Conservation (phyloP, 1,140 invertebrate genomes). For the Scaptomyza montana region DNA sequence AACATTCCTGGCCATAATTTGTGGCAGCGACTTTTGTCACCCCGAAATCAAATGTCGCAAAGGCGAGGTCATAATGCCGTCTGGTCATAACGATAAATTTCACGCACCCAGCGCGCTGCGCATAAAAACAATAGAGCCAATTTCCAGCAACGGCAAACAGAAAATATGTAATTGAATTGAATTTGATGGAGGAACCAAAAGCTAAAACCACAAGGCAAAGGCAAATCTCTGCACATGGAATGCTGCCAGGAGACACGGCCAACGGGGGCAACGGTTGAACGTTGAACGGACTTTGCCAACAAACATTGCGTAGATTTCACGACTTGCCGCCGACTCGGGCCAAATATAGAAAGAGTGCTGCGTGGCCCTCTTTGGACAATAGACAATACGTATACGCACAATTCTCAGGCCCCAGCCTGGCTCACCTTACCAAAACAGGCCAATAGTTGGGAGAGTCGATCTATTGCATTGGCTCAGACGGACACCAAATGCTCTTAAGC, state of each 20-base stretch:
- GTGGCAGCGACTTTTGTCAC: slow-evolving; percentile 58
- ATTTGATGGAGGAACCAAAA: slow-evolving; percentile 58
- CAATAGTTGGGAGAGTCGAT: slow-evolving; percentile 44
- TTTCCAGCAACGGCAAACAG: slow-evolving; percentile 34
- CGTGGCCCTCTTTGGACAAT: slow-evolving; percentile 64
- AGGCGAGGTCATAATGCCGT: slow-evolving; percentile 68
- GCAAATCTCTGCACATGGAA: slow-evolving; percentile 69
- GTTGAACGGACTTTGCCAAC: slow-evolving; percentile 44
- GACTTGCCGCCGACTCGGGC: slow-evolving; percentile 26
- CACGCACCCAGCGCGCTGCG: slow-evolving; percentile 57
- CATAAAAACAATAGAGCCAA: slow-evolving; percentile 69
- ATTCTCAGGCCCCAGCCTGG: slow-evolving; percentile 46
- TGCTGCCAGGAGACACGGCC: slow-evolving; percentile 25
- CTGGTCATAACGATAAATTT: slow-evolving; percentile 77
- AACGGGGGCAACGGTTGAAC: slow-evolving; percentile 25
- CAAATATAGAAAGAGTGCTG: slow-evolving; percentile 46
- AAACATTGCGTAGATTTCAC: slow-evolving; percentile 64
- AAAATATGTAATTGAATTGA: slow-evolving; percentile 69
- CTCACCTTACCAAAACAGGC: slow-evolving; percentile 47
- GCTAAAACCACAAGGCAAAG: slow-evolving; percentile 37
- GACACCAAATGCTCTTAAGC: background rate
- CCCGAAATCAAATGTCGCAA: slow-evolving; percentile 66
- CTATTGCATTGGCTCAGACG: background rate
- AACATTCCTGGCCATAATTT: slow-evolving; percentile 67
- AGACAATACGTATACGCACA: slow-evolving; percentile 73